phyloP scores from a whole-genome alignment of 2,888 invertebrate genomes.

The Euspilapteryx auroguttella region DNA sequence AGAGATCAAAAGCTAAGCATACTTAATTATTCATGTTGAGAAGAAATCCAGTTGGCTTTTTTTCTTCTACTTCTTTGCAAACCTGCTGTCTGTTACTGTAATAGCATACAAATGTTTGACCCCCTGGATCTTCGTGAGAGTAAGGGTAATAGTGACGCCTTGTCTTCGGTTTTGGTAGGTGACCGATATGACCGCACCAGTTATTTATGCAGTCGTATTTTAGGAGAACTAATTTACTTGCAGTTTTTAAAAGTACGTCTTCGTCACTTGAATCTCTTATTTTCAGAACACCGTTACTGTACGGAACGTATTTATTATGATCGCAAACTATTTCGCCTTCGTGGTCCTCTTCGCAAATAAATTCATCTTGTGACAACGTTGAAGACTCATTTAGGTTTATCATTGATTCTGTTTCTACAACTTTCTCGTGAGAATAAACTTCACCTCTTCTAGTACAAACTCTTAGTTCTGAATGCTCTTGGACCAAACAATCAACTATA shows the following conservation, averaged over 20 bases:
- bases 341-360: slow-evolving; percentile 31
- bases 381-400: slow-evolving; percentile 26
- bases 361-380: slow-evolving; percentile 37
- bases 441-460: slow-evolving; percentile 32
- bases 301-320: slow-evolving; percentile 27
- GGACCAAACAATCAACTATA: slow-evolving; percentile 36
- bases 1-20: too few relatives aligned
- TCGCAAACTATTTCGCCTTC: slow-evolving; percentile 26
- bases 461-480: slow-evolving; percentile 29
- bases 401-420: slow-evolving; percentile 29
- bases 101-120: slow-evolving; percentile 31
- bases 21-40: too few relatives aligned
- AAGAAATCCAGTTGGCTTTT: too few relatives aligned
- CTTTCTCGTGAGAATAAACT: slow-evolving; percentile 19
- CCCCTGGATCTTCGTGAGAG: slow-evolving; percentile 26
- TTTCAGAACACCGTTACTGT: slow-evolving; percentile 18
- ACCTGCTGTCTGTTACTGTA: slow-evolving; percentile 38
- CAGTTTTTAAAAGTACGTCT: slow-evolving; percentile 28
- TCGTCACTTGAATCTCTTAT: slow-evolving; percentile 17
- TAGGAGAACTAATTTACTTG: slow-evolving; percentile 17
- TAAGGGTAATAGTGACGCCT: slow-evolving; percentile 2
- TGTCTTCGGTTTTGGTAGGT: slow-evolving; percentile 10
- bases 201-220: slow-evolving; percentile 19
- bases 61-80: slow-evolving; percentile 21
- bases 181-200: slow-evolving; percentile 38